Evolutionary conservation across 92 coral and sea anemone species (phyloP).

Genomic region (Phymanthus crucifer): DNA sequence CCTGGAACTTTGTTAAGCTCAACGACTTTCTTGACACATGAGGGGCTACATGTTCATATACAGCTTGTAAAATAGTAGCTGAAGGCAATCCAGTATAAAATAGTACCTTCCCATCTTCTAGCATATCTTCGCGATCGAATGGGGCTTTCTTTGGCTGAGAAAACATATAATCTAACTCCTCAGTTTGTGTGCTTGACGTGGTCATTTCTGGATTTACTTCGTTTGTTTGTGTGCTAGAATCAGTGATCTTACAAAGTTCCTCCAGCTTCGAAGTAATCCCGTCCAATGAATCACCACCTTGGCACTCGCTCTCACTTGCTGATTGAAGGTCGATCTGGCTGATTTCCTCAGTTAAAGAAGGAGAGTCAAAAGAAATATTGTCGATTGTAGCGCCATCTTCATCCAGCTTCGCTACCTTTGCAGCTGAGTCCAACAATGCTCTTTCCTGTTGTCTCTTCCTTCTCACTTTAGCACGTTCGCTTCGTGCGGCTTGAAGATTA

Average conservation of each 20-base stretch:
- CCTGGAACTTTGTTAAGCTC: constrained; percentile 45
- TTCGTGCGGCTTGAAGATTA: constrained; percentile 22
- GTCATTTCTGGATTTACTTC: constrained; percentile 15
- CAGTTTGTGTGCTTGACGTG: constrained; percentile 39
- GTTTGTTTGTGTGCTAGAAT: constrained; percentile 23
- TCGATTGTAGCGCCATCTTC: constrained; percentile 22
- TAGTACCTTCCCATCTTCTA: constrained; percentile 34
- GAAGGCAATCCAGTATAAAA: constrained; percentile 55
- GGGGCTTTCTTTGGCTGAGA: constrained; percentile 27
- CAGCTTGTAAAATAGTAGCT: constrained; percentile 36
- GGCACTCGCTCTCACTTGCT: neutral
- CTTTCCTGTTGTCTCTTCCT: constrained; percentile 32
- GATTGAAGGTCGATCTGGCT: constrained; percentile 1
- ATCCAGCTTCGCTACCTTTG: constrained; percentile 29
- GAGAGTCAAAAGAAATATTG: constrained; percentile 25
- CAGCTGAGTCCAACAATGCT: constrained; percentile 29
- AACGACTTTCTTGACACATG: constrained; percentile 37
- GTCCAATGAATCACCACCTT: constrained; percentile 14
- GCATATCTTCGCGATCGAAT: constrained; percentile 41
- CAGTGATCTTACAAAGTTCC: constrained; percentile 3
- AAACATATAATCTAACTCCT: constrained; percentile 52
- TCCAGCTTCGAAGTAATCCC: constrained; percentile 22
- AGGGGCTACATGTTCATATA: constrained; percentile 33
- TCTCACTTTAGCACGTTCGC: constrained; percentile 30
- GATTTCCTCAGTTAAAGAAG: constrained; percentile 17